Evolutionary conservation across 2,888 invertebrate species (phyloP).

Genomic region (Cephus pygmeus): DNA sequence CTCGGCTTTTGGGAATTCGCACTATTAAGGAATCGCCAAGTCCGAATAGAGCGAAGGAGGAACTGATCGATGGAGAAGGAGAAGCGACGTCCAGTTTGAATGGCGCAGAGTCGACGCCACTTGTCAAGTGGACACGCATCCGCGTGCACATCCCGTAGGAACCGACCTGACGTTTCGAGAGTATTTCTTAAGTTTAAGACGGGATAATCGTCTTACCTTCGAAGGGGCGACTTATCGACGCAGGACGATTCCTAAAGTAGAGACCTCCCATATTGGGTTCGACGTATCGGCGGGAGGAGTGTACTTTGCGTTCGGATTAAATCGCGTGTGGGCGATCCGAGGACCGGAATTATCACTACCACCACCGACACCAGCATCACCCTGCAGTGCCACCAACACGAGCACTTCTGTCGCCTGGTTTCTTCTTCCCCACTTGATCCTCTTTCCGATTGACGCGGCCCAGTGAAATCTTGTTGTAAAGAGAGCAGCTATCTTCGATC

Average conservation of each 20-base stretch:
- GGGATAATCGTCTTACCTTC: constrained; percentile 37
- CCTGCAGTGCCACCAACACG: no score
- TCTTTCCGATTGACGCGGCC: no score
- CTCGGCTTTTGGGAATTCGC: no score
- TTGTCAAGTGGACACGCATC: background rate
- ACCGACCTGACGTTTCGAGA: background rate
- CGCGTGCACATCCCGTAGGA: background rate
- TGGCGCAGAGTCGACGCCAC: background rate
- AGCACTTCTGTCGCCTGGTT: no score
- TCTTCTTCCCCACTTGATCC: no score
- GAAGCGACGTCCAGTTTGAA: no score
- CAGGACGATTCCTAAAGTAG: constrained; percentile 26
- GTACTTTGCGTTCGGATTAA: constrained; percentile 21
- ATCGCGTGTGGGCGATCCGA: constrained; percentile 36
- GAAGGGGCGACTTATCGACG: constrained; percentile 18
- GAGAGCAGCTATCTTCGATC: no score
- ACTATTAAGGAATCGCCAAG: no score
- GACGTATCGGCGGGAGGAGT: constrained; percentile 26
- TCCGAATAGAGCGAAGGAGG: constrained; percentile 25
- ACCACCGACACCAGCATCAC: no score
- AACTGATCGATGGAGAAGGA: constrained; percentile 11
- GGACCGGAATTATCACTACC: constrained; percentile 1
- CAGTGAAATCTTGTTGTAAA: no score
- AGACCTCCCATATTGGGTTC: constrained; percentile 25
- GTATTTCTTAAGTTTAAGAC: constrained; percentile 37